Evolutionary conservation across 2,113 vertebrate genomes (phyloP).

Genomic region (Guaruba guarouba): DNA sequence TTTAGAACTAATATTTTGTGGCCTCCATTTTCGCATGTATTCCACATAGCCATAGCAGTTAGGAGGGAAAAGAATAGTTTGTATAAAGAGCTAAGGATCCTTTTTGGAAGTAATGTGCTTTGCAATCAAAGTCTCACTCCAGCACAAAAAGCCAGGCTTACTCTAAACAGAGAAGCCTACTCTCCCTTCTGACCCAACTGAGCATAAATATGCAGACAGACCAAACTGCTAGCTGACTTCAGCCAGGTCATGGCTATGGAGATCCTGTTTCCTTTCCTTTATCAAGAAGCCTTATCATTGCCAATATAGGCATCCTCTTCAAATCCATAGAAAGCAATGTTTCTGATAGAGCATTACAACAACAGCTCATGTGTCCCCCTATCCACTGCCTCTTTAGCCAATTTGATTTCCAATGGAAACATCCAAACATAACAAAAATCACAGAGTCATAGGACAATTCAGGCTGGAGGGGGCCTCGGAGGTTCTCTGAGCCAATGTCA

Average conservation of each 20-base stretch:
- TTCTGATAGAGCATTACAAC: background rate
- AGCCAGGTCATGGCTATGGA: background rate
- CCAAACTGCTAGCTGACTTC: background rate
- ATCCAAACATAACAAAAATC: background rate
- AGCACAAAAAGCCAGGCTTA: background rate
- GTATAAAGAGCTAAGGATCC: background rate
- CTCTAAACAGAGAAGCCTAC: background rate
- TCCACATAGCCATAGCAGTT: background rate
- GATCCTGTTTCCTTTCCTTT: background rate
- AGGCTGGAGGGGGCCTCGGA: background rate
- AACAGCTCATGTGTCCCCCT: background rate
- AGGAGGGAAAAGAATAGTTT: background rate
- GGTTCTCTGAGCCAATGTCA: background rate
- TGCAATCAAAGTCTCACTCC: background rate
- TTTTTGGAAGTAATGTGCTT: background rate
- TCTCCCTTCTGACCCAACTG: background rate
- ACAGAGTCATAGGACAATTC: background rate
- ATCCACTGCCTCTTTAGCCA: background rate
- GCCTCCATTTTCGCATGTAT: background rate
- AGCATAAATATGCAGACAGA: background rate
- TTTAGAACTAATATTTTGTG: conserved; percentile 33
- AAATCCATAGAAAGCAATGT: background rate
- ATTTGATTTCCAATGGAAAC: background rate
- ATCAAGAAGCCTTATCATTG: background rate
- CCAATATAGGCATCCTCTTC: background rate